Conservation (phyloP, 2,797 vertebrate species). For the Coilia nasus region DNA sequence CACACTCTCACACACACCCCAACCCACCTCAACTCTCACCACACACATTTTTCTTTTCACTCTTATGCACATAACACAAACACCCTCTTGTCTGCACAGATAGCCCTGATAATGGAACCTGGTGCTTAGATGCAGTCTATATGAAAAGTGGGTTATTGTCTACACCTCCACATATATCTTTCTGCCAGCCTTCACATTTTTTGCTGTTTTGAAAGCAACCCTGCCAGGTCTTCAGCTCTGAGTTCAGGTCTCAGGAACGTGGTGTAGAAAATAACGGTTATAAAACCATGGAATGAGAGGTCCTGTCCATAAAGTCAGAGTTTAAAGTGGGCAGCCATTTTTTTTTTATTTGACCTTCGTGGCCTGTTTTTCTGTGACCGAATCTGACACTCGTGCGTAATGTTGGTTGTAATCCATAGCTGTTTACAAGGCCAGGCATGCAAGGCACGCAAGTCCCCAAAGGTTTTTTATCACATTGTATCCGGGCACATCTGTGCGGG, state of each 20-base stretch:
- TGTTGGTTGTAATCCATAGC: background rate
- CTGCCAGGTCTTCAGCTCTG: background rate
- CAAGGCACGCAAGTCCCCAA: background rate
- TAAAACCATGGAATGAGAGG: conserved; percentile 9
- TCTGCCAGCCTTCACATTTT: background rate
- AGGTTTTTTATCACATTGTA: background rate
- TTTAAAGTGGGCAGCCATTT: conserved; percentile 16
- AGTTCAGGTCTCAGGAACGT: background rate
- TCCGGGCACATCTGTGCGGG: conserved; percentile 15
- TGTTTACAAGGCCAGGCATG: background rate
- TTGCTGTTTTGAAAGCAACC: background rate
- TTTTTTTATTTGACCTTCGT: background rate
- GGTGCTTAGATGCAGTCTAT: background rate
- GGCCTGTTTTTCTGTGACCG: conserved; percentile 6
- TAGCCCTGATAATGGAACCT: background rate
- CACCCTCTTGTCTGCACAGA: background rate
- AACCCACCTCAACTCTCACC: background rate
- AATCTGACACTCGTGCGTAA: background rate
- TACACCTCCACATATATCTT: background rate
- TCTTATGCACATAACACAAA: background rate
- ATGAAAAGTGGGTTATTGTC: background rate
- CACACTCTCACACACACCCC: background rate
- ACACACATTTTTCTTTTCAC: background rate
- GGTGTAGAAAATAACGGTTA: background rate
- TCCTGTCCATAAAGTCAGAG: conserved; percentile 1